These are phyloP conservation scores for Myripristis jacobus DNA, from an alignment of 2,797 vertebrate species.

Conservation along the genomic window DNA sequence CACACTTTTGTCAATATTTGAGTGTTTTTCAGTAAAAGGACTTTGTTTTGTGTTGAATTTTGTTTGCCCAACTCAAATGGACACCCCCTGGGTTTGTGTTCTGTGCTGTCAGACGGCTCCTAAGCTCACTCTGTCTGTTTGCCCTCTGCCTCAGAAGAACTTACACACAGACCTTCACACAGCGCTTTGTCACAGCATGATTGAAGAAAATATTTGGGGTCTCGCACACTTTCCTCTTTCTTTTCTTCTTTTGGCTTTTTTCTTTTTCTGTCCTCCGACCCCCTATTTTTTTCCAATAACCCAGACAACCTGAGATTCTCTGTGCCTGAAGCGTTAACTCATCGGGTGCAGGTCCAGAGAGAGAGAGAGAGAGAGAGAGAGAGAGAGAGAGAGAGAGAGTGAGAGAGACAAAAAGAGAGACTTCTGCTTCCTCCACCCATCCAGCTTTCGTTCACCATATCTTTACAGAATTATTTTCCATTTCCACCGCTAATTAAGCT, in stretches of 20 bases:
- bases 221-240: constrained; percentile 15
- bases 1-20: not conserved
- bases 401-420: not conserved
- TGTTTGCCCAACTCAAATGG: constrained; percentile 49
- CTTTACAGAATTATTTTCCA: not conserved
- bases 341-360: constrained; percentile 5
- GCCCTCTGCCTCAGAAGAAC: constrained; percentile 44
- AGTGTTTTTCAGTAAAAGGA: constrained; percentile 4
- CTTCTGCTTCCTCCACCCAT: not conserved
- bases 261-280: not conserved
- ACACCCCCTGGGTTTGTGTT: constrained; percentile 51
- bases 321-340: constrained; percentile 19
- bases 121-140: constrained; percentile 52
- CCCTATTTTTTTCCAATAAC: not conserved
- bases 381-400: not conserved
- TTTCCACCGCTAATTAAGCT: not conserved
- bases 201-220: constrained; percentile 42
- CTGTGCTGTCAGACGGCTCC: constrained; percentile 51
- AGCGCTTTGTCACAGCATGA: constrained; percentile 59
- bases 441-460: not conserved
- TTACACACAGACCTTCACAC: constrained; percentile 42
- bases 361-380: not conserved
- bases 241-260: constrained; percentile 23
- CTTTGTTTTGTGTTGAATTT: not conserved
- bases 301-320: constrained; percentile 27